Conservation (phyloP, 2,888 invertebrate genomes). For the Hymenopus coronatus region DNA sequence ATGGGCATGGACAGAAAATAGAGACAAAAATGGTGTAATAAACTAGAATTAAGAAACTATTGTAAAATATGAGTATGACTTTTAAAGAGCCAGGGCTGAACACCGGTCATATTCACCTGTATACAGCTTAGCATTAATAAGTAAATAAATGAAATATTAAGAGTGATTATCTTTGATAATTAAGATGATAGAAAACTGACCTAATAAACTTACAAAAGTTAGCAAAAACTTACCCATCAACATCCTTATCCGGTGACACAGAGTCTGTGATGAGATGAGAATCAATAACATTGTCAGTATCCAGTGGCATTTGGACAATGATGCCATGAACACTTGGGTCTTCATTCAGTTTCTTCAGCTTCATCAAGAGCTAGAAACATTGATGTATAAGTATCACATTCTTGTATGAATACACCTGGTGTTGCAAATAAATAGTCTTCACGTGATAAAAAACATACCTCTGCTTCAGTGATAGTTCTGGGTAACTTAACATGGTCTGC, state of each 20-base stretch:
- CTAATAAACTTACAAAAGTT: too few species aligned
- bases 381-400: neutral
- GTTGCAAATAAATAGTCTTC: neutral
- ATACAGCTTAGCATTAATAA: too few species aligned
- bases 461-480: constrained; percentile 72
- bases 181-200: neutral
- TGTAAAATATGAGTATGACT: too few species aligned
- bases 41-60: too few species aligned
- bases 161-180: neutral
- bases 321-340: constrained; percentile 88
- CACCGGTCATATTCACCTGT: too few species aligned
- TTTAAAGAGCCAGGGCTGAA: too few species aligned
- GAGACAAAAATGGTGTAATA: too few species aligned
- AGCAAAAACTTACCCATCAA: constrained; percentile 88
- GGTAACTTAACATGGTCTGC: constrained; percentile 80
- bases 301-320: constrained; percentile 95
- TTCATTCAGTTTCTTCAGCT: constrained; percentile 73
- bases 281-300: constrained; percentile 78
- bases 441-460: constrained; percentile 50
- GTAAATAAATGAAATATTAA: neutral
- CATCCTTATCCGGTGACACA: constrained; percentile 88
- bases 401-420: too few species aligned
- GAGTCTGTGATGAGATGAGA: constrained; percentile 82
- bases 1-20: too few species aligned
- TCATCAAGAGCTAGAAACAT: constrained; percentile 58